A percentile compares a stretch with the other conserved stretches of the same genome.
Evolutionary conservation across 2,888 invertebrate genomes (phyloP).

Genomic region (Callyntrura sp.): DNA sequence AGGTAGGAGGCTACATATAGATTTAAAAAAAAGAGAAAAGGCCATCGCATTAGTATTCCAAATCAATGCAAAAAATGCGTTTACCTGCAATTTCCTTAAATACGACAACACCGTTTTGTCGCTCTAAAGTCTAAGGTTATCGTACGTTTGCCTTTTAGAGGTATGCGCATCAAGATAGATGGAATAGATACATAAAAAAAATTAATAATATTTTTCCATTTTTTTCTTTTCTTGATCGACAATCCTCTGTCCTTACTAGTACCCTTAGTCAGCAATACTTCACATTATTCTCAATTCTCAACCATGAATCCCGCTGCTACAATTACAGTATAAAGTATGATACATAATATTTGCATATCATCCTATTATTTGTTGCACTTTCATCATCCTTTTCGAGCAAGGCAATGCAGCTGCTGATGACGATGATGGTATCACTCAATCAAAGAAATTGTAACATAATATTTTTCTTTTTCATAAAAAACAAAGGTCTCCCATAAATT

Average conservation of each 20-base stretch:
- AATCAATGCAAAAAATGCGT: too few species aligned
- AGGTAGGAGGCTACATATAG: too few species aligned
- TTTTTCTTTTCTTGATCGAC: too few species aligned
- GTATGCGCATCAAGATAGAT: too few species aligned
- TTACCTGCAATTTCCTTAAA: too few species aligned
- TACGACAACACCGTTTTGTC: too few species aligned
- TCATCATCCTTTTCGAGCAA: conserved; percentile 10
- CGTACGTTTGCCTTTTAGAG: too few species aligned
- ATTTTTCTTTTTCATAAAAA: conserved; percentile 36
- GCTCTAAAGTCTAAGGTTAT: too few species aligned
- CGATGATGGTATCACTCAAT: conserved; percentile 40
- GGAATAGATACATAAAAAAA: too few species aligned
- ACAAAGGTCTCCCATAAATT: conserved; percentile 43
- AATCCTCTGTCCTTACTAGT: neutral
- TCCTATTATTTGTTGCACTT: conserved; percentile 41
- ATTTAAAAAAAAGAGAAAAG: too few species aligned
- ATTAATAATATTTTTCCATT: too few species aligned
- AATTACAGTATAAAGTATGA: conserved; percentile 3
- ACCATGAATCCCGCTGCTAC: neutral
- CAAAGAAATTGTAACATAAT: conserved; percentile 55
- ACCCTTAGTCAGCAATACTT: neutral
- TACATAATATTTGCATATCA: conserved; percentile 29
- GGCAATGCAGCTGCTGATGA: neutral
- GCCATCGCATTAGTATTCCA: too few species aligned
- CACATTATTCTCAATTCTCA: neutral